Evolutionary conservation across 1,140 invertebrate genomes (phyloP), one percentile per base, ranked within the genome.

Genomic region (Babylonia areolata): DNA sequence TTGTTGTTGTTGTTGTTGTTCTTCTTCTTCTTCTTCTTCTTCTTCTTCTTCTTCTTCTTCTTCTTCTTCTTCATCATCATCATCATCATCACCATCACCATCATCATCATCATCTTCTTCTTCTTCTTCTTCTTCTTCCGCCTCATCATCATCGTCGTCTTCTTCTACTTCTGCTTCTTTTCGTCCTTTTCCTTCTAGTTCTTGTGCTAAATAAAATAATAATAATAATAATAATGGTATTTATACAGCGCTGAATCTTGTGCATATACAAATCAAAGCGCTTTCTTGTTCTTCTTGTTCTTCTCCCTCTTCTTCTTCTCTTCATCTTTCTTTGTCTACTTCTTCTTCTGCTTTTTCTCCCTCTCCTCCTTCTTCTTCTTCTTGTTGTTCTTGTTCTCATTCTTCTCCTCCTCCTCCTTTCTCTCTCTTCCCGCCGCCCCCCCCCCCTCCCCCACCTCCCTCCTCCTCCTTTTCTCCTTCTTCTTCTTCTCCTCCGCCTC

Each of bases 301-400:
- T 23, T 64, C 58, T 64, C 28, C 20, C 40, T 87, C 81, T 88
- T 42, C 37, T 23, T 81, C 86, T 51, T 87, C 78, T 87, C 75
- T 85, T 71, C 40, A 46, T 86, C 12, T 31, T 20, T 46, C 46
- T 81, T 12, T 46, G 5, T 46, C 31, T 64, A 3, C 20, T 23
- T 64, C 58, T 64, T 23, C 20, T 23, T 64, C 58, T 64, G 3
- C 20, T 23, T 81, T 15, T 46, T 81, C 35, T 81, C 33, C 20
- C 33, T 81, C 31, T 81, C 33, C 15, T n/a, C 46, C 58, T 64
- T 23, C 20, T 23, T 9, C 20, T 23, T 64, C 58, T 64, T 23
- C 6, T 33, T 37, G 6, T n/a, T 42, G 5, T 42, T 31, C 35
- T 37, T 42, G 3, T 42, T 39, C 37, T 31, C 31, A 1, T 40